These are phyloP conservation scores for Cremastobaeus sp. DNA, from an alignment of 2,888 invertebrate genomes.

Conservation along the genomic window DNA sequence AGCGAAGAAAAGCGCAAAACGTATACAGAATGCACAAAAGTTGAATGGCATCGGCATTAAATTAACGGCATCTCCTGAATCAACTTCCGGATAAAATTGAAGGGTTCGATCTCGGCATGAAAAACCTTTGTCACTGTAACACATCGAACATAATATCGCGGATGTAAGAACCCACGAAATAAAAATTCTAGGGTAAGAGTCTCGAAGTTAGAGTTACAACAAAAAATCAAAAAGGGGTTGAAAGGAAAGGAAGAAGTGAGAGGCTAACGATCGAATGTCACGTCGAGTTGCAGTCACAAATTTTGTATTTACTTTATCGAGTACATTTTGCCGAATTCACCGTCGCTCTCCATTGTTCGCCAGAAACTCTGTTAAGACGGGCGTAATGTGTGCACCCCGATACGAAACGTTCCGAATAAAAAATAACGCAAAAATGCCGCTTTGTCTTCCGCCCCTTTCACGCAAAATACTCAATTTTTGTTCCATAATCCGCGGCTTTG, in stretches of 20 bases:
- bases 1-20: too few relatives aligned
- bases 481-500: conserved; percentile 44
- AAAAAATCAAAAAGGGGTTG: conserved; percentile 28
- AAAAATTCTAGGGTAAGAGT: conserved; percentile 27
- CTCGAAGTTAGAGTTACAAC: conserved; percentile 8
- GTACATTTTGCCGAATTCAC: too few relatives aligned
- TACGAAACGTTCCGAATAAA: too few relatives aligned
- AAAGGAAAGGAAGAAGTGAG: neutral
- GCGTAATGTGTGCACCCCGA: too few relatives aligned
- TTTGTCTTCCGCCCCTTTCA: neutral
- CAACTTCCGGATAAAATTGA: conserved; percentile 70
- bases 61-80: conserved; percentile 65
- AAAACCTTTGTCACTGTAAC: conserved; percentile 43
- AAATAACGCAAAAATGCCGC: too few relatives aligned
- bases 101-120: conserved; percentile 61
- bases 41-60: too few relatives aligned
- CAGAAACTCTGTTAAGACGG: too few relatives aligned
- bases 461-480: too few relatives aligned
- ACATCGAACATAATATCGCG: conserved; percentile 45
- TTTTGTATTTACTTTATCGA: conserved; percentile 66
- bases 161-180: conserved; percentile 51
- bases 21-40: too few relatives aligned
- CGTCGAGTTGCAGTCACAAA: conserved; percentile 33
- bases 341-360: too few relatives aligned
- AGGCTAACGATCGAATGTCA: conserved; percentile 34